These are phyloP conservation scores for Australoheros facetus DNA, from an alignment of 2,797 vertebrate species.

Conservation along the genomic window DNA sequence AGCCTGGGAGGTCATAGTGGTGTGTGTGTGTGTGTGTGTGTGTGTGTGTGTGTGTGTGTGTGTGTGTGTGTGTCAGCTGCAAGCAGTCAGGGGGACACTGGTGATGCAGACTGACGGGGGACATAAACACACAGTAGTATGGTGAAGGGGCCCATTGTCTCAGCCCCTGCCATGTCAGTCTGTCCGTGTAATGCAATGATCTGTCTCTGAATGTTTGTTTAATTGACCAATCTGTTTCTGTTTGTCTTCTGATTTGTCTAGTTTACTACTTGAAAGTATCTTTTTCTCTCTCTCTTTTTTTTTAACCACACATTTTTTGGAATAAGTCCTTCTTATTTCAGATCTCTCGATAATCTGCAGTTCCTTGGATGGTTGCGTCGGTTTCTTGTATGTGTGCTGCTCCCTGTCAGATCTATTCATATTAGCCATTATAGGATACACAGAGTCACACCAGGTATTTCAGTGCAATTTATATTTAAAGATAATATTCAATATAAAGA, in stretches of 20 bases:
- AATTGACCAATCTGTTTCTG: conserved; percentile 73
- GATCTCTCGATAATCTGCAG: conserved; percentile 8
- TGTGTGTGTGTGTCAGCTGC: conserved; percentile 63
- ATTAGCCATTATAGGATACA: background rate
- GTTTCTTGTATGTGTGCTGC: conserved; percentile 3
- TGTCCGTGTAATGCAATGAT: conserved; percentile 71
- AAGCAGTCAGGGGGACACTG: conserved; percentile 79
- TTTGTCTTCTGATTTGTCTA: conserved; percentile 61
- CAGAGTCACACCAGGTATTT: background rate
- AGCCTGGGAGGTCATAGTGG: conserved; percentile 46
- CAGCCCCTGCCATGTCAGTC: conserved; percentile 55
- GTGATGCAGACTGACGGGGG: conserved; percentile 78
- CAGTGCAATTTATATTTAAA: background rate
- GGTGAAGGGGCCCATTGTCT: conserved; percentile 77
- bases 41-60: conserved; percentile 13
- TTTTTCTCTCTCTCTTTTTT: conserved; percentile 28
- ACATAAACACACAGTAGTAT: conserved; percentile 76
- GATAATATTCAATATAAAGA: background rate
- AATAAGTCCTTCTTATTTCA: conserved; percentile 17
- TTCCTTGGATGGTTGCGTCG: conserved; percentile 2
- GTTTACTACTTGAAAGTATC: conserved; percentile 42
- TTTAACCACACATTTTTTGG: conserved; percentile 15
- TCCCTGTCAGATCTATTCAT: conserved; percentile 2
- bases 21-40: conserved; percentile 4
- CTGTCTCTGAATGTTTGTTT: conserved; percentile 72